Conservation (phyloP, 2,888 invertebrate species). For the Euplagia quadripunctaria region DNA sequence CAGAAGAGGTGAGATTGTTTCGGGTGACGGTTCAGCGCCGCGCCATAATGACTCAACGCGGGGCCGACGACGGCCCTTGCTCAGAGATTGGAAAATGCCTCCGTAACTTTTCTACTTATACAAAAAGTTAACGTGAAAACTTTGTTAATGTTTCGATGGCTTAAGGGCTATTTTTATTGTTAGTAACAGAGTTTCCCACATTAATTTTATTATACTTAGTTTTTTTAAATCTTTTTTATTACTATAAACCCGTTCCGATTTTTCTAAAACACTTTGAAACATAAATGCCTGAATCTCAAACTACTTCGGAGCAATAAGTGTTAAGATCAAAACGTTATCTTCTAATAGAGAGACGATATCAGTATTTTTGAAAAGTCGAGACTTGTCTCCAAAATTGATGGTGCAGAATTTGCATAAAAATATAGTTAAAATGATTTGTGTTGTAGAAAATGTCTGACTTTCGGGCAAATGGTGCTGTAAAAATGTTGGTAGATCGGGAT, state of each 20-base stretch:
- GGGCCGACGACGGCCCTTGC: constrained; percentile 60
- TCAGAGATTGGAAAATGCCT: constrained; percentile 80
- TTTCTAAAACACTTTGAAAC: background rate
- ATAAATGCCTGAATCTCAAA: background rate
- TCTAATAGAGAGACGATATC: constrained; percentile 8
- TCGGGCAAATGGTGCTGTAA: constrained; percentile 76
- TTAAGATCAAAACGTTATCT: constrained; percentile 22
- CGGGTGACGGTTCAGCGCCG: constrained; percentile 62
- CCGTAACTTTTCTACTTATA: constrained; percentile 79
- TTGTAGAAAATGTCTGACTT: constrained; percentile 75
- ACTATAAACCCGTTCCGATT: constrained; percentile 11
- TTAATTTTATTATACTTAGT: constrained; percentile 45
- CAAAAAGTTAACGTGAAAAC: constrained; percentile 80
- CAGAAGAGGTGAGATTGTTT: constrained; percentile 63
- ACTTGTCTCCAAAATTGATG: constrained; percentile 42
- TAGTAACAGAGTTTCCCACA: constrained; percentile 53
- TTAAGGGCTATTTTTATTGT: constrained; percentile 73
- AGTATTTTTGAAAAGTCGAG: constrained; percentile 46
- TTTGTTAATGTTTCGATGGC: constrained; percentile 70
- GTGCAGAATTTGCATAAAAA: constrained; percentile 70
- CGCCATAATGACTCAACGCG: constrained; percentile 72
- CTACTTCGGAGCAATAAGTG: background rate
- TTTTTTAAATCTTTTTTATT: constrained; percentile 43
- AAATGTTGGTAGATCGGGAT: constrained; percentile 76
- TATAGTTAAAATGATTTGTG: constrained; percentile 76